These are phyloP conservation scores for Diabrotica undecimpunctata DNA, from an alignment of 1,140 invertebrate species.

Conservation along the genomic window DNA sequence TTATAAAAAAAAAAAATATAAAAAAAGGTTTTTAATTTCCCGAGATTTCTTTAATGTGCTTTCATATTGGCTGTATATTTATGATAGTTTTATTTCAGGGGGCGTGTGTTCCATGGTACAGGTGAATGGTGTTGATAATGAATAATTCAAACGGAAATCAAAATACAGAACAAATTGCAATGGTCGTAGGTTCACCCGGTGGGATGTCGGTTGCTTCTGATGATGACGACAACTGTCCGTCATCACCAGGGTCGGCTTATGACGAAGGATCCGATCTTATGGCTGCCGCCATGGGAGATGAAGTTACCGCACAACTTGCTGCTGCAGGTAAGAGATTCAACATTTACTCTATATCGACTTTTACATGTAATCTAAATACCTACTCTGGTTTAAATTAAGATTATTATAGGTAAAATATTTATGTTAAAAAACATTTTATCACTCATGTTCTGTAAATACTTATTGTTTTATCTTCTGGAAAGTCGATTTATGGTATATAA, in stretches of 20 bases:
- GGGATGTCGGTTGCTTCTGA: slow-evolving; percentile 63
- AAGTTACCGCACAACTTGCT: slow-evolving; percentile 91
- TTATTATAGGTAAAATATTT: too few relatives aligned
- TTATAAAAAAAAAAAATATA: too few relatives aligned
- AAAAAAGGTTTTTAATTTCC: too few relatives aligned
- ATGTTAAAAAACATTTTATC: too few relatives aligned
- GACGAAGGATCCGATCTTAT: slow-evolving; percentile 73
- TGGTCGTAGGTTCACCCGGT: slow-evolving; percentile 45
- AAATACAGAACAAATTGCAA: slow-evolving; percentile 50
- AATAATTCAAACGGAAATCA: slow-evolving; percentile 59
- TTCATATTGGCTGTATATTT: too few relatives aligned
- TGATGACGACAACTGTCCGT: slow-evolving; percentile 72
- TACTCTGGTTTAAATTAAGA: too few relatives aligned
- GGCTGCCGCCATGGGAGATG: slow-evolving; percentile 80
- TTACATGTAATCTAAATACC: too few relatives aligned
- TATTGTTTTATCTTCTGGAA: too few relatives aligned
- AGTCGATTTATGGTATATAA: too few relatives aligned
- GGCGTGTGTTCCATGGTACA: slow-evolving; percentile 35
- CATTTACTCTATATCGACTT: neutral
- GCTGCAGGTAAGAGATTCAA: slow-evolving; percentile 74
- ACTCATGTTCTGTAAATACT: too few relatives aligned
- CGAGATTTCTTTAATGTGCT: too few relatives aligned
- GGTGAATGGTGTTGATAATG: slow-evolving; percentile 49
- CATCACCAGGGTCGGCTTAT: slow-evolving; percentile 65
- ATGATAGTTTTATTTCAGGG: slow-evolving; percentile 22